Percentiles rank a stretch among this genome's conserved stretches.
Conservation (phyloP, 2,888 invertebrate genomes). For the Drosophila cognata region DNA sequence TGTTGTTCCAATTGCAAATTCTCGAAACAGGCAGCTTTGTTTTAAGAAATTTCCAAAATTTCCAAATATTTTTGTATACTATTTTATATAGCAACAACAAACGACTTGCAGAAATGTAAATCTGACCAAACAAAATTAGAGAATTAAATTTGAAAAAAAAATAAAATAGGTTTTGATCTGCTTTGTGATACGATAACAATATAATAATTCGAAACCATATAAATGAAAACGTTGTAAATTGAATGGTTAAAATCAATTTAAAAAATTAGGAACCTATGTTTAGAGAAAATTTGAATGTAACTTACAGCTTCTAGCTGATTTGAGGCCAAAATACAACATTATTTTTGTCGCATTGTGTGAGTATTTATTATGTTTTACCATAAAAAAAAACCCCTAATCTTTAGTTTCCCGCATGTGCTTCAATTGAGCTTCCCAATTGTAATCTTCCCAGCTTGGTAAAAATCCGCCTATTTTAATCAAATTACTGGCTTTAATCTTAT, state of each 20-base stretch:
- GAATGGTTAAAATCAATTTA: not conserved
- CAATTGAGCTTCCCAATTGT: not conserved
- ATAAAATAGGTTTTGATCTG: not conserved
- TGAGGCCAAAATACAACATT: constrained; percentile 64
- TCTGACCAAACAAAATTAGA: not conserved
- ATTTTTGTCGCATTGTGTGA: constrained; percentile 72
- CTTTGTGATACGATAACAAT: constrained; percentile 1
- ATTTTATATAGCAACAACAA: not conserved
- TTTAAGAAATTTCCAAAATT: constrained; percentile 9
- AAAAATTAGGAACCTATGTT: constrained; percentile 1
- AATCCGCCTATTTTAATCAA: not conserved
- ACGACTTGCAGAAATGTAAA: not conserved
- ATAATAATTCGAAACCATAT: not conserved
- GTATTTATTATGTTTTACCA: constrained; percentile 56
- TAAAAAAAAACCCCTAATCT: not conserved
- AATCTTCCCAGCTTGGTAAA: constrained; percentile 19
- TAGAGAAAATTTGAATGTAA: constrained; percentile 17
- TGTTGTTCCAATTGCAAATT: constrained; percentile 16
- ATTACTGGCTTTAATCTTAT: not conserved
- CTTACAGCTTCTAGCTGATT: constrained; percentile 60
- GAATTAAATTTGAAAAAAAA: not conserved
- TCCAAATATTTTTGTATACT: not conserved
- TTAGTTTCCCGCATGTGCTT: constrained; percentile 33
- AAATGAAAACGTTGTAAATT: not conserved
- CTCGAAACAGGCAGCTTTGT: constrained; percentile 36